phyloP scores from a whole-genome alignment of 2,888 invertebrate genomes.

The Caenorhabditis doughertyi region DNA sequence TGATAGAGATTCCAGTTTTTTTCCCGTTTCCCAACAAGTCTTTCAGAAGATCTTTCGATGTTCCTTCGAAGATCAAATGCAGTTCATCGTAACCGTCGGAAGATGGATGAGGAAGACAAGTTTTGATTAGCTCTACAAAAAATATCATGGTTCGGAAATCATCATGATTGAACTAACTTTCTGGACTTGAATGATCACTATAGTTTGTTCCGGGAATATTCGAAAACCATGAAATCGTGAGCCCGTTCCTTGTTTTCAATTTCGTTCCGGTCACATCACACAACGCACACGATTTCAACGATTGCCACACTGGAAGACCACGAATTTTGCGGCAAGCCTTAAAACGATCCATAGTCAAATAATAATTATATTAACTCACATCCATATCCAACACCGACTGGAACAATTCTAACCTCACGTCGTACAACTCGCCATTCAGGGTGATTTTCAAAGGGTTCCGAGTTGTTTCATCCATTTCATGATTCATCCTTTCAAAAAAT shows the following conservation, averaged over 20 bases:
- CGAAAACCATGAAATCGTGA: background rate
- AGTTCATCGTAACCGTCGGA: background rate
- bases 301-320: background rate
- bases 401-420: background rate
- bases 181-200: background rate
- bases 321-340: constrained; percentile 3
- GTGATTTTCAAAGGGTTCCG: background rate
- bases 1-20: background rate
- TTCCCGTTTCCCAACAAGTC: background rate
- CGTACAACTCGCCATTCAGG: background rate
- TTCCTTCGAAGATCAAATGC: constrained; percentile 2
- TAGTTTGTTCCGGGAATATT: background rate
- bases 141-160: background rate
- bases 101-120: constrained; percentile 1
- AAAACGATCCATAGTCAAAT: background rate
- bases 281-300: background rate
- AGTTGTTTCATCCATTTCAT: background rate
- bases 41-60: constrained; percentile 5
- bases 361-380: background rate
- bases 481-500: background rate
- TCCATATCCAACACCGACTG: constrained; percentile 1
- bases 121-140: background rate
- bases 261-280: background rate
- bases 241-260: background rate
- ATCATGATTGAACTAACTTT: background rate